These are phyloP conservation scores for Temnothorax ravouxi DNA, from an alignment of 2,888 invertebrate genomes.

Conservation along the genomic window DNA sequence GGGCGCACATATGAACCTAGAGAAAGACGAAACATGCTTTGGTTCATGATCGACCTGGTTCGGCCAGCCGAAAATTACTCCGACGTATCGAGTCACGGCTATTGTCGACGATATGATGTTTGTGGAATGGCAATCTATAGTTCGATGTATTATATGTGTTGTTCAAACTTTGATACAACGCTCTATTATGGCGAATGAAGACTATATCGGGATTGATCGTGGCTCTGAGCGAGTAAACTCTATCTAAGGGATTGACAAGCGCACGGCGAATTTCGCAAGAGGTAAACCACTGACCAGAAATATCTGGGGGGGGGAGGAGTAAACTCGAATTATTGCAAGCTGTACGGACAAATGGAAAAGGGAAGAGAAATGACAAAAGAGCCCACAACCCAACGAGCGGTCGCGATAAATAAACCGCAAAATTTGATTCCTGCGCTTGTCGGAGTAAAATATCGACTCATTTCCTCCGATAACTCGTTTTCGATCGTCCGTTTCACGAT, in stretches of 20 bases:
- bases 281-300: slow-evolving; percentile 43
- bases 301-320: background rate
- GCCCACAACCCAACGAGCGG: slow-evolving; percentile 21
- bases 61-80: slow-evolving; percentile 38
- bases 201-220: slow-evolving; percentile 38
- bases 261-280: slow-evolving; percentile 40
- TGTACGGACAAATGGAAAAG: slow-evolving; percentile 34
- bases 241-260: slow-evolving; percentile 40
- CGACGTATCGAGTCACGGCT: slow-evolving; percentile 15
- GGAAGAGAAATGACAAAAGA: slow-evolving; percentile 53
- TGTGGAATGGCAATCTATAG: slow-evolving; percentile 45
- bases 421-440: slow-evolving; percentile 49
- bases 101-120: slow-evolving; percentile 46
- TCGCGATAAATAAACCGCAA: slow-evolving; percentile 54
- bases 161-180: slow-evolving; percentile 26
- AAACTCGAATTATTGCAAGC: slow-evolving; percentile 45
- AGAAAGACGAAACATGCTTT: slow-evolving; percentile 27
- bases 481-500: slow-evolving; percentile 43
- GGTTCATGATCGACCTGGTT: background rate
- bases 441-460: slow-evolving; percentile 52
- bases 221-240: slow-evolving; percentile 20
- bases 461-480: slow-evolving; percentile 50
- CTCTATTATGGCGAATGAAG: slow-evolving; percentile 1
- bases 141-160: slow-evolving; percentile 38
- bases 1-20: background rate